phyloP scores from a whole-genome alignment of 2,888 invertebrate species.

The Clitarchus hookeri region DNA sequence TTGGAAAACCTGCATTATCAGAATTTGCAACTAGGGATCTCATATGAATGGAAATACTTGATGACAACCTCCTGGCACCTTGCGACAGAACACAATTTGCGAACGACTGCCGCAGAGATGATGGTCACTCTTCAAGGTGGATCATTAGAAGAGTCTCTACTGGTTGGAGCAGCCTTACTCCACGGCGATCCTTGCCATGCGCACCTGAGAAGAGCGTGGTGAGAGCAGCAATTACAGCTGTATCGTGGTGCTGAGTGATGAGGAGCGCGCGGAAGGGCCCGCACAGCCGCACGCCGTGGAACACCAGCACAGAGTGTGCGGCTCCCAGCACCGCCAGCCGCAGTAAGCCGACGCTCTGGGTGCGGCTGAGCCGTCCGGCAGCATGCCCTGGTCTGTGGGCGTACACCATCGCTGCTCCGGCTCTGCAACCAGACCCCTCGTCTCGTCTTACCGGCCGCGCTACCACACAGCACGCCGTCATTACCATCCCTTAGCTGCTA shows the following conservation, averaged over 20 bases:
- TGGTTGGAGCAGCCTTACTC: too few species aligned
- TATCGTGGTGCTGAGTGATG: slow-evolving; percentile 57
- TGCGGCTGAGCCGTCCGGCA: slow-evolving; percentile 35
- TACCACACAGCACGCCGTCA: too few species aligned
- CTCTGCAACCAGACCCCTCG: slow-evolving; percentile 35
- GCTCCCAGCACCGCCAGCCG: slow-evolving; percentile 53
- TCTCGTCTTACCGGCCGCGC: background rate
- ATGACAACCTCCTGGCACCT: too few species aligned
- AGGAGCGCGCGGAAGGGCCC: slow-evolving; percentile 58
- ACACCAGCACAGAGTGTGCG: slow-evolving; percentile 56
- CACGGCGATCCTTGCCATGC: too few species aligned
- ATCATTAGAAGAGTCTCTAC: too few species aligned
- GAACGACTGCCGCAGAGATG: too few species aligned
- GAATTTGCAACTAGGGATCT: too few species aligned
- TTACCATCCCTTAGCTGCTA: too few species aligned
- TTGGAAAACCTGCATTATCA: too few species aligned
- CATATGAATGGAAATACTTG: too few species aligned
- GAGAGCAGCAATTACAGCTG: slow-evolving; percentile 55
- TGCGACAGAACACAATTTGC: too few species aligned
- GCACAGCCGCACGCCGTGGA: slow-evolving; percentile 59
- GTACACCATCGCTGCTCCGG: slow-evolving; percentile 38
- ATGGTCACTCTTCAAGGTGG: too few species aligned
- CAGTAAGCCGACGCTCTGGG: slow-evolving; percentile 51
- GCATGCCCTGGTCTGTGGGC: slow-evolving; percentile 39
- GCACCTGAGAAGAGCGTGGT: slow-evolving; percentile 53